Conservation (phyloP, 1,140 invertebrate species). For the Drosophila pruinosa region DNA sequence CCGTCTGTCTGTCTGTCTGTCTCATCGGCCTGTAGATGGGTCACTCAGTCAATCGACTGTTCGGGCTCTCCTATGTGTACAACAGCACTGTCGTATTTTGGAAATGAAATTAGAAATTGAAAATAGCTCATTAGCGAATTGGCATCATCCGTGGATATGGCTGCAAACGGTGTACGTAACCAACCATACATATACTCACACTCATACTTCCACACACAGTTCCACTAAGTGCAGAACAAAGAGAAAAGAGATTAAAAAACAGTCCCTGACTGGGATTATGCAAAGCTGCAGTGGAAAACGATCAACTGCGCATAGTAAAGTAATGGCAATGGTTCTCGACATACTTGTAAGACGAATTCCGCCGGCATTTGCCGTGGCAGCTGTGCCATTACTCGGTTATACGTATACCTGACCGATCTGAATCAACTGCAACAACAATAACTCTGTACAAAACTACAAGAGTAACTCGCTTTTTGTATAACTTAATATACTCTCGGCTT, state of each 20-base stretch:
- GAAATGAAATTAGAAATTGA: conserved; percentile 82
- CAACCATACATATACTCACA: neutral
- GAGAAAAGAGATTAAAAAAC: neutral
- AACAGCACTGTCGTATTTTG: conserved; percentile 42
- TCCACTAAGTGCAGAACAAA: conserved; percentile 34
- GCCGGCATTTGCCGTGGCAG: conserved; percentile 14
- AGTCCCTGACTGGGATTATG: neutral
- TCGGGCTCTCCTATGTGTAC: conserved; percentile 48
- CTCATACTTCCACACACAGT: neutral
- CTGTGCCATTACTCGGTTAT: neutral
- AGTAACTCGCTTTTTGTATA: conserved; percentile 40
- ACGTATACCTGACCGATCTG: neutral
- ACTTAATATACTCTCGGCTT: conserved; percentile 21
- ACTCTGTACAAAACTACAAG: neutral
- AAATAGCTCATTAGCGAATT: conserved; percentile 77
- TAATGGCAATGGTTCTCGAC: neutral
- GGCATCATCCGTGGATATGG: conserved; percentile 82
- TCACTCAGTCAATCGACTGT: conserved; percentile 46
- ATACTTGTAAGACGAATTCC: neutral
- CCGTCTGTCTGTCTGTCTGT: conserved; percentile 23
- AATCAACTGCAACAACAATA: conserved; percentile 4
- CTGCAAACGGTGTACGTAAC: conserved; percentile 76
- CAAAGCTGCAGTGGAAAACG: neutral
- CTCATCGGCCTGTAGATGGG: conserved; percentile 45
- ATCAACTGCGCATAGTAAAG: neutral